These are phyloP conservation scores for Creontiades dilutus DNA, from an alignment of 2,888 invertebrate genomes.

Conservation along the genomic window DNA sequence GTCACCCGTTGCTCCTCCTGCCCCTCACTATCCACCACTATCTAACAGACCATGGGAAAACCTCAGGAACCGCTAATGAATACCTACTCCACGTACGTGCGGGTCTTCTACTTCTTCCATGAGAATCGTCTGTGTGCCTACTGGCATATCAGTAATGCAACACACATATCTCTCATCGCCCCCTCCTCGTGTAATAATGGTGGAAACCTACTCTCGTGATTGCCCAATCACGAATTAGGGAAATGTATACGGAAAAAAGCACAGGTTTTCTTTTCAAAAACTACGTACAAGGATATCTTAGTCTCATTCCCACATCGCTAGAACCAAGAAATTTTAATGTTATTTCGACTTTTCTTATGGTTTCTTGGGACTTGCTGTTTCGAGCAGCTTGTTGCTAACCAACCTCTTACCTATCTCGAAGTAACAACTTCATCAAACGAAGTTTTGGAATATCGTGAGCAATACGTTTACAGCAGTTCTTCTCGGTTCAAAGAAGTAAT, in stretches of 20 bases:
- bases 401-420: too few species aligned
- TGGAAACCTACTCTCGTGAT: neutral
- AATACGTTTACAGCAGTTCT: too few species aligned
- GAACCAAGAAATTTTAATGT: too few species aligned
- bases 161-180: neutral
- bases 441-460: too few species aligned
- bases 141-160: neutral
- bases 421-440: too few species aligned
- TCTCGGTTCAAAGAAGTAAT: too few species aligned
- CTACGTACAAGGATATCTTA: too few species aligned
- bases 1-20: neutral
- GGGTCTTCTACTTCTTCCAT: neutral
- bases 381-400: too few species aligned
- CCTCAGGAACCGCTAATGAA: slow-evolving; percentile 18
- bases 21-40: neutral
- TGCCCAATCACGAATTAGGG: neutral
- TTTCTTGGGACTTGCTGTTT: too few species aligned
- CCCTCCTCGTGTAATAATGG: neutral
- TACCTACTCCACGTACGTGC: neutral
- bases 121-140: neutral
- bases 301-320: too few species aligned
- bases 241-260: neutral
- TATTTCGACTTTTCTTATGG: too few species aligned
- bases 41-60: slow-evolving; percentile 28
- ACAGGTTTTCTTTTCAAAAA: neutral